Evolutionary conservation across 2,888 invertebrate genomes (phyloP), one percentile per base, ranked within the genome.

Genomic region (Amiota mariae): DNA sequence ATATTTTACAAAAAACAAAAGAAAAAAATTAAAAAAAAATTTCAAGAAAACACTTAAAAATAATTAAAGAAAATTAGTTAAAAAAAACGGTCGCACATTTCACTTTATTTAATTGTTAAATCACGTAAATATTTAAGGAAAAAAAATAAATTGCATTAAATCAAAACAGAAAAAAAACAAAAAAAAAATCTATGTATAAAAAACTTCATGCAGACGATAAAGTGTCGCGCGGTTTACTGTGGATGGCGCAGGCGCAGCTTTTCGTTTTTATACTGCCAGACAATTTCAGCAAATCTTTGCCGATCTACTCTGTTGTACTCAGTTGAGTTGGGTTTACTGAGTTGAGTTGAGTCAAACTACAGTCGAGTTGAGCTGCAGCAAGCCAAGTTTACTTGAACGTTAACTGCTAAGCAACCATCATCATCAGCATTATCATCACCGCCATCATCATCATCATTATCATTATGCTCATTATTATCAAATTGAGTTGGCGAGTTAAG

Each of bases 191-290:
- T 0, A 0, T 18, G 11, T 20, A 47, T 18, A 74, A 72, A 49
- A 36, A 73, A 77, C 74, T 77, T 71, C 71, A 75, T 85, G 80
- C 76, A 78, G 78, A 80, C 82, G 79, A 80, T 79, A 76, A 80
- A 78, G 81, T 81, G 84, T 85, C 86, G 82, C 85, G 86, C 84
- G 85, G 80, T 85, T 82, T 80, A 89, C 89, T 89, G 87, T 85
- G 85, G 80, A 79, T 82, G 84, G 81, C 85, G 87, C 87, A 79
- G 85, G 80, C 78, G 79, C 73, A 75, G 83, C 81, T 81, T 81
- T 84, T 80, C 80, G 88, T 88, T 89, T 89, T 87, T 89, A 89
- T 90, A 89, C 81, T 77, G 20, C 36, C 56, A 59, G 51, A 48
- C 56, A 64, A 18, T 47, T 49, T 74, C 68, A 56, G 8, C 72